Evolutionary conservation across 2,888 invertebrate genomes (phyloP), one percentile per base, ranked within the genome.

Genomic region (Sinhomidia bicolor): DNA sequence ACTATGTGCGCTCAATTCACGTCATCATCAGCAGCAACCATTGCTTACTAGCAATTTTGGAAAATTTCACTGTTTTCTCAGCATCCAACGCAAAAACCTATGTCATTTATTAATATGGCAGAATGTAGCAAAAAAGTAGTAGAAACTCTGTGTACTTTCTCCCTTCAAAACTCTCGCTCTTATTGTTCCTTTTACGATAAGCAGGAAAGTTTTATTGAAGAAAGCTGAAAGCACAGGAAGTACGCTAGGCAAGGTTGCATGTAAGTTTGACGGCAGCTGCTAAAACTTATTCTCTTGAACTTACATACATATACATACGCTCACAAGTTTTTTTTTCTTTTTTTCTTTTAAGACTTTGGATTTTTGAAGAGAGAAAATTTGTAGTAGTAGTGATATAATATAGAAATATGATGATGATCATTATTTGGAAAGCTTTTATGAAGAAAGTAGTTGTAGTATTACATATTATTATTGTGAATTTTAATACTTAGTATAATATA

Each of bases 21-120:
- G 85, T 85, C 85, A 78, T 85, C 85, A 79, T 85, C 84, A 76
- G 76, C 85, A 79, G 79, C 84, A 76, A 62, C 62, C 62, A 47
- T 26, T 60, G 76, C 23, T 79, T 57, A n/a, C n/a, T n/a, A n/a
- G 17, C 26, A 44, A n/a, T 51, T 51, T 62, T 65, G 32, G 62
- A 20, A 68, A 65, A 36, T 29, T 5, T 76, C n/a, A 14, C n/a
- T 51, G n/a, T 32, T 65, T n/a, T 78, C 26, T 23, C 65, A 20
- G 57, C 74, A 47, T 44, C n/a, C 47, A 36, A n/a, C n/a, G 60
- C 76, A 47, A 44, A 62, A 44, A 62, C 29, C 60, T 78, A 17
- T 76, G 32, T 47, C 76, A 83, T 84, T 84, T 76, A 84, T 84
- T 76, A 51, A 23, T 83, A 20, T 62, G 29, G 41, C 36, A 36